A percentile compares a stretch with the other conserved stretches of the same genome.
These are phyloP conservation scores for Megaleporinus macrocephalus DNA, from an alignment of 2,113 vertebrate species.

Conservation along the genomic window DNA sequence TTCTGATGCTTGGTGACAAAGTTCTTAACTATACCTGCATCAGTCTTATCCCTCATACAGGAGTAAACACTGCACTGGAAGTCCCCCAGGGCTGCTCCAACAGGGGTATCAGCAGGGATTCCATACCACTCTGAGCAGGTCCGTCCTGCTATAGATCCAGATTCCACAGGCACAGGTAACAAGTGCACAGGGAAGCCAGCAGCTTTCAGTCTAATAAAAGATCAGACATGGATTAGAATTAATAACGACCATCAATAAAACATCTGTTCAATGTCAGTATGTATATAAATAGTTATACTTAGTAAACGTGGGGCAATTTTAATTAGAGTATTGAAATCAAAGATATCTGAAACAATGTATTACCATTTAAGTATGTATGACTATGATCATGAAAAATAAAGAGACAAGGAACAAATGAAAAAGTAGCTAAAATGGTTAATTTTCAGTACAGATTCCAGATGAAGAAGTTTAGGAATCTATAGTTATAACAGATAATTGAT, in stretches of 20 bases:
- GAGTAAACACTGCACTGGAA: conserved; percentile 95
- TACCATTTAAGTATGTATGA: too few species aligned
- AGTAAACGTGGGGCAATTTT: background rate
- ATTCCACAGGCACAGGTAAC: conserved; percentile 82
- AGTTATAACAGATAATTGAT: too few species aligned
- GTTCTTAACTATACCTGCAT: conserved; percentile 81
- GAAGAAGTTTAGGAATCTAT: too few species aligned
- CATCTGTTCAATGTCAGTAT: background rate
- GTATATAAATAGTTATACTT: background rate
- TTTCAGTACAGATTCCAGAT: too few species aligned
- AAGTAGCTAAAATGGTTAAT: too few species aligned
- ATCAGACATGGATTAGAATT: conserved; percentile 11
- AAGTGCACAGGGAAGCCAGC: conserved; percentile 85
- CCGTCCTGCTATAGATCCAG: conserved; percentile 82
- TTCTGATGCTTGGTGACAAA: background rate
- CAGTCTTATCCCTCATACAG: conserved; percentile 82
- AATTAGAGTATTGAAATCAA: too few species aligned
- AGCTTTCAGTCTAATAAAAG: conserved; percentile 77
- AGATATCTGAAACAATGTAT: too few species aligned
- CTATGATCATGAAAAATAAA: too few species aligned
- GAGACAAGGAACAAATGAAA: too few species aligned
- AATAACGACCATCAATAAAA: background rate
- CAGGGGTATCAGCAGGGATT: conserved; percentile 82
- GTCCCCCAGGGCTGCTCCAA: conserved; percentile 92
- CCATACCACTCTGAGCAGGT: conserved; percentile 83